Evolutionary conservation across 2,888 invertebrate species (phyloP).

Genomic region (Hydriomena furcata): DNA sequence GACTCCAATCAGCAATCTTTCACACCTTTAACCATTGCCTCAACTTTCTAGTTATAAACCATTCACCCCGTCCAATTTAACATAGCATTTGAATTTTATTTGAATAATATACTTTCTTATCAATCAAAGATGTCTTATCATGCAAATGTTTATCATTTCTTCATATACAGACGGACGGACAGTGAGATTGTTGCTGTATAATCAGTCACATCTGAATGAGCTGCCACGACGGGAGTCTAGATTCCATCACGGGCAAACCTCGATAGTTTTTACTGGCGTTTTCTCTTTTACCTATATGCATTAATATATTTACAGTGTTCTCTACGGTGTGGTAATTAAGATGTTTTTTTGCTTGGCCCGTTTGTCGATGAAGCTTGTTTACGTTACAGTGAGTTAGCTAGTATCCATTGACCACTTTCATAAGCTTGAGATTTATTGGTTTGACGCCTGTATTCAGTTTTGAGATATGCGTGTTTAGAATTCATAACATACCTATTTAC

Average conservation of each 20-base stretch:
- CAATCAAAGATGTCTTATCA: conserved; percentile 19
- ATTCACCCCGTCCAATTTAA: conserved; percentile 7
- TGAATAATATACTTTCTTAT: conserved; percentile 11
- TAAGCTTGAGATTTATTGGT: conserved; percentile 30
- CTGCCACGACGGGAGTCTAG: conserved; percentile 50
- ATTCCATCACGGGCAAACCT: conserved; percentile 61
- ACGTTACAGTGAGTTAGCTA: conserved; percentile 30
- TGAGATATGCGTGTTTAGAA: conserved; percentile 14
- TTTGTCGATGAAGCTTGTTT: conserved; percentile 37
- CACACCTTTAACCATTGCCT: conserved; percentile 15
- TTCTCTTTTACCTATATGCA: conserved; percentile 75
- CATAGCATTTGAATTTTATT: conserved; percentile 15
- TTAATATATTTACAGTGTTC: conserved; percentile 44
- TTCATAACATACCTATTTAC: conserved; percentile 9
- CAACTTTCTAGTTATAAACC: conserved; percentile 16
- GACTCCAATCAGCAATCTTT: conserved; percentile 12
- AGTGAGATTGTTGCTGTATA: conserved; percentile 30
- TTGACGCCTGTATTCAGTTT: conserved; percentile 26
- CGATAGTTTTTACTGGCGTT: conserved; percentile 63
- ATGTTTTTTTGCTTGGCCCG: conserved; percentile 36
- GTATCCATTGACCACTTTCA: conserved; percentile 31
- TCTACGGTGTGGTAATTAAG: conserved; percentile 48
- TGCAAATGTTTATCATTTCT: conserved; percentile 25
- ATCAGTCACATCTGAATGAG: conserved; percentile 54
- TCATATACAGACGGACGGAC: conserved; percentile 23